These are phyloP conservation scores for Lamproptera curius DNA, from an alignment of 2,888 invertebrate genomes.

Conservation along the genomic window DNA sequence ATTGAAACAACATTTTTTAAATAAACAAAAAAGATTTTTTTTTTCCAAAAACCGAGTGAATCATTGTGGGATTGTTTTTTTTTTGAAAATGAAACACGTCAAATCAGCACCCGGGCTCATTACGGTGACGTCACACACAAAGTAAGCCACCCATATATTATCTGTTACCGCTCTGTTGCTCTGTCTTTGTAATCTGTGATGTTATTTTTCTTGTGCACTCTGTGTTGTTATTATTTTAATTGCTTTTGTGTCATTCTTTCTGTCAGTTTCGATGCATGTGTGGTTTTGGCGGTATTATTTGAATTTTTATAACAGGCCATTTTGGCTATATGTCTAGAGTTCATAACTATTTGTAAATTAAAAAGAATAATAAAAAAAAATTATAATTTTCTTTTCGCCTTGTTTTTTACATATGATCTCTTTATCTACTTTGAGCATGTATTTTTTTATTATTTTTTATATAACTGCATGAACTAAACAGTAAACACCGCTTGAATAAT, in stretches of 20 bases:
- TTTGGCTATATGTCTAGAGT: too few relatives aligned
- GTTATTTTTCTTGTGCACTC: neutral
- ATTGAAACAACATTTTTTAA: too few relatives aligned
- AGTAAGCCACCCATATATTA: slow-evolving; percentile 54
- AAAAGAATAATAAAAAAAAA: too few relatives aligned
- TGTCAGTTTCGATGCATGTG: slow-evolving; percentile 2
- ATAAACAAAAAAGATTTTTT: too few relatives aligned
- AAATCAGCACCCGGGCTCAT: slow-evolving; percentile 18
- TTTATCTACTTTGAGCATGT: too few relatives aligned
- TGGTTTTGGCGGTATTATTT: neutral
- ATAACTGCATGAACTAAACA: slow-evolving; percentile 17
- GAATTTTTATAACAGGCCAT: too few relatives aligned
- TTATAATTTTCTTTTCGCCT: too few relatives aligned
- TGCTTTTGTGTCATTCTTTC: neutral
- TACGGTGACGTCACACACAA: slow-evolving; percentile 41
- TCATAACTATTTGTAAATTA: too few relatives aligned
- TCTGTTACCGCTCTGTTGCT: slow-evolving; percentile 23
- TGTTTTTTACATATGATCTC: too few relatives aligned
- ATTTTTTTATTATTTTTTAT: neutral
- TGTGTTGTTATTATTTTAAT: neutral
- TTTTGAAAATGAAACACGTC: slow-evolving; percentile 59
- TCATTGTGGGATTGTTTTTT: slow-evolving; percentile 20
- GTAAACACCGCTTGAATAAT: slow-evolving; percentile 8
- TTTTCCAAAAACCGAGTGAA: neutral
- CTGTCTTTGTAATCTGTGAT: slow-evolving; percentile 27